Evolutionary conservation across 2,888 invertebrate species (phyloP).

Genomic region (Oasisia sp.): DNA sequence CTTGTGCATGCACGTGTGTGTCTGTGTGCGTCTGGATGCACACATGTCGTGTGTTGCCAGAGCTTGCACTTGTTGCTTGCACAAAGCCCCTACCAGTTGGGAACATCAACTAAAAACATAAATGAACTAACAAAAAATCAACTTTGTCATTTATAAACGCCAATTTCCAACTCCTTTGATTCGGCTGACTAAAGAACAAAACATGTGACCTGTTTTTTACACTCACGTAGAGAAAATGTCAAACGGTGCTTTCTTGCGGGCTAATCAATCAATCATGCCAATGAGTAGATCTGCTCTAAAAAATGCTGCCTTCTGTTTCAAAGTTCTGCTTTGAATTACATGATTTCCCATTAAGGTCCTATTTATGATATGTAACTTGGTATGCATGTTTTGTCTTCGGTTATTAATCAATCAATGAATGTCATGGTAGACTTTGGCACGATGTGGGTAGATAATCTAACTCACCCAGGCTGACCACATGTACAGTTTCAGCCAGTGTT

Average conservation of each 20-base stretch:
- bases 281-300: neutral
- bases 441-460: too few relatives aligned
- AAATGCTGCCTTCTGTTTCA: neutral
- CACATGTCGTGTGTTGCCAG: neutral
- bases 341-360: neutral
- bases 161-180: neutral
- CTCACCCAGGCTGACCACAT: too few relatives aligned
- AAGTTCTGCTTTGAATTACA: neutral
- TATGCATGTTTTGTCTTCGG: too few relatives aligned
- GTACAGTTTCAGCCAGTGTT: too few relatives aligned
- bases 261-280: constrained; percentile 17
- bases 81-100: neutral
- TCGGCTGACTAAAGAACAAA: neutral
- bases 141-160: neutral
- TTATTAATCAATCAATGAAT: neutral
- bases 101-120: neutral
- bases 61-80: too few relatives aligned
- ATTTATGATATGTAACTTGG: too few relatives aligned
- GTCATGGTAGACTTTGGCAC: neutral
- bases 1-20: neutral
- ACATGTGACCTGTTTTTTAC: neutral
- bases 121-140: neutral
- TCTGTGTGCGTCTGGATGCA: neutral
- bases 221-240: neutral
- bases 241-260: neutral